A percentile compares a stretch with the other conserved stretches of the same genome.
These are phyloP conservation scores for Hyposoter didymator DNA, from an alignment of 2,888 invertebrate species.

Conservation along the genomic window DNA sequence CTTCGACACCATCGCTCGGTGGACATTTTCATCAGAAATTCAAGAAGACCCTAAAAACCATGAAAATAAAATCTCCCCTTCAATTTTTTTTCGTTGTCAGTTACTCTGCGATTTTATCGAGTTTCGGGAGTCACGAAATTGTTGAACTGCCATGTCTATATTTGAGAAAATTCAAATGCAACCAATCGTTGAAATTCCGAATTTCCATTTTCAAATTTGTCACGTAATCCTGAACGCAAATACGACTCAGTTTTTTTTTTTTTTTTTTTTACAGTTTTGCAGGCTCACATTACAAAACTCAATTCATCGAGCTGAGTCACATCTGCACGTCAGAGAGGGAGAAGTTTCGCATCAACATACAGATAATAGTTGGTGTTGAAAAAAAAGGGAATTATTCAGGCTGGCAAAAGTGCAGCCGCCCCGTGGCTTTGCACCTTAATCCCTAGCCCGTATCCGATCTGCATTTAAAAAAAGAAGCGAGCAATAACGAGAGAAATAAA, in stretches of 20 bases:
- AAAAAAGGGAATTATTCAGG: slow-evolving; percentile 69
- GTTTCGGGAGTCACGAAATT: neutral
- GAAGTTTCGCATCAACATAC: slow-evolving; percentile 31
- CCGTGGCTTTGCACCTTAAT: slow-evolving; percentile 74
- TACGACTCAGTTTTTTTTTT: neutral
- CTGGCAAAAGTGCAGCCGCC: slow-evolving; percentile 82
- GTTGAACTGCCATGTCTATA: neutral
- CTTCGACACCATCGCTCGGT: slow-evolving; percentile 34
- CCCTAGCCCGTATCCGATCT: slow-evolving; percentile 78
- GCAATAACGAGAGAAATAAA: slow-evolving; percentile 16
- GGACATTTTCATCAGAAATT: slow-evolving; percentile 19
- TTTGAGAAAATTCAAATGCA: neutral
- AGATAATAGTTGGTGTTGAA: slow-evolving; percentile 22
- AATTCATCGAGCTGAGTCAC: slow-evolving; percentile 55
- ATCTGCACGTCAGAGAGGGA: slow-evolving; percentile 53
- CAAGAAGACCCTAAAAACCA: too few species aligned
- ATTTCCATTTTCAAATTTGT: neutral
- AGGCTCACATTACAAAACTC: slow-evolving; percentile 30
- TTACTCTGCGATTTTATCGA: too few species aligned
- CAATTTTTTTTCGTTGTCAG: too few species aligned
- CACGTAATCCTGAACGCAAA: neutral
- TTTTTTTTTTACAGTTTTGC: slow-evolving; percentile 3
- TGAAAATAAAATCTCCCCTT: too few species aligned
- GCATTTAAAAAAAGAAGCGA: slow-evolving; percentile 74
- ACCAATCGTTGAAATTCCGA: neutral